Evolutionary conservation across 2,888 invertebrate species (phyloP).

Genomic region (Allygus modestus): DNA sequence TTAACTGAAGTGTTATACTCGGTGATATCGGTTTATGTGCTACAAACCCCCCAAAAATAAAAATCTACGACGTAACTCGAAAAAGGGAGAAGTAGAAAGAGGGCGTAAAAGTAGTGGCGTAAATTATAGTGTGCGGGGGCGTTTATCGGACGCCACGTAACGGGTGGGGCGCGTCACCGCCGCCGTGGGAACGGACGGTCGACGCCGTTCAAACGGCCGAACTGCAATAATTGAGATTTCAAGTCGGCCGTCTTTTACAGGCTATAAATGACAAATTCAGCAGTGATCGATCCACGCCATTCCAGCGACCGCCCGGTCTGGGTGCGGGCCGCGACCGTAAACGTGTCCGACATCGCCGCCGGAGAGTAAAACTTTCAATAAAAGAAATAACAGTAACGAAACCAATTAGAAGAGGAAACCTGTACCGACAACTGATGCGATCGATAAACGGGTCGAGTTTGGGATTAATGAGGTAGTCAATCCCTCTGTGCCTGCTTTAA

Average conservation of each 20-base stretch:
- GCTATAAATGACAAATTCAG: conserved; percentile 39
- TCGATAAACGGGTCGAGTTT: not conserved
- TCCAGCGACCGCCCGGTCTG: not conserved
- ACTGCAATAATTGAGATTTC: conserved; percentile 45
- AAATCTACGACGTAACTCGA: too few relatives aligned
- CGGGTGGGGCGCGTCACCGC: not conserved
- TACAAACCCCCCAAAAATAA: too few relatives aligned
- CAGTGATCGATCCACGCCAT: not conserved
- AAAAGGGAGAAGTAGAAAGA: too few relatives aligned
- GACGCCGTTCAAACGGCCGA: not conserved
- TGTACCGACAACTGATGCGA: not conserved
- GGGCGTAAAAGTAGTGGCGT: too few relatives aligned
- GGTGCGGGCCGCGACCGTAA: not conserved
- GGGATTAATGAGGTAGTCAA: not conserved
- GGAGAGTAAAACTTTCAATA: conserved; percentile 2
- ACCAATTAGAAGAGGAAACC: conserved; percentile 26
- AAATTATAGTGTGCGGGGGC: too few relatives aligned
- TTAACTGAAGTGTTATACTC: too few relatives aligned
- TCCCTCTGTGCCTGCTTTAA: not conserved
- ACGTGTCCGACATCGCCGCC: conserved; percentile 1
- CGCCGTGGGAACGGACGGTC: not conserved
- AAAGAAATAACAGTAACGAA: conserved; percentile 29
- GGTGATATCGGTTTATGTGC: too few relatives aligned
- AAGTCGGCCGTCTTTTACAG: conserved; percentile 54
- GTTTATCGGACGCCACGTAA: too few relatives aligned